phyloP scores from a whole-genome alignment of 1,140 invertebrate species.

The Gonatopus flavifemur region DNA sequence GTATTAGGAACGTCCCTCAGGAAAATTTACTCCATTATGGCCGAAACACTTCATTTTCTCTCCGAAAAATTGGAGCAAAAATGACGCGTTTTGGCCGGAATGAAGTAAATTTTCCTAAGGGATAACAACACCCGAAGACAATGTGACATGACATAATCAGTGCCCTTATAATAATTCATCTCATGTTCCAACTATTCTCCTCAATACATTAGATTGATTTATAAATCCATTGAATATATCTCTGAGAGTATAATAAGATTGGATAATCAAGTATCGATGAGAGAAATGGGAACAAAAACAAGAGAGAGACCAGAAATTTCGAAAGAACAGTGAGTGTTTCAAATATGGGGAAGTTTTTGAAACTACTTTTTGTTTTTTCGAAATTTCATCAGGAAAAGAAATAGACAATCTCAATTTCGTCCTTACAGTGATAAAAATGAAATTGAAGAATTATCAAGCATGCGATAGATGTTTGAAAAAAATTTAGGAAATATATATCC shows the following conservation, averaged over 20 bases:
- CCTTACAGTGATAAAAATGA: background rate
- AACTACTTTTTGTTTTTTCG: constrained; percentile 15
- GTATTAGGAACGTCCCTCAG: too few relatives aligned
- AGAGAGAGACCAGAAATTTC: background rate
- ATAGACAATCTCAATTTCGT: background rate
- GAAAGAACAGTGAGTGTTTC: constrained; percentile 18
- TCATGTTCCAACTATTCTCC: background rate
- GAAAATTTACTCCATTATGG: too few relatives aligned
- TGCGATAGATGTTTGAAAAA: background rate
- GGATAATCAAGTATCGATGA: background rate
- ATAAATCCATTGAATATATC: background rate
- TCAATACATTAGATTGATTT: background rate
- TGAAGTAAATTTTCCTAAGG: too few relatives aligned
- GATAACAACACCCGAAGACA: too few relatives aligned
- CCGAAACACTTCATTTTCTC: too few relatives aligned
- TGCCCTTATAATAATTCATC: background rate
- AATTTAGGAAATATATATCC: background rate
- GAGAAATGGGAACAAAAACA: background rate
- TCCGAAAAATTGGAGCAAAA: too few relatives aligned
- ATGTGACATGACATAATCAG: background rate
- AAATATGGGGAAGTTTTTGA: constrained; percentile 39
- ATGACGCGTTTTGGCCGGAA: too few relatives aligned
- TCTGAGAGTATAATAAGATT: background rate
- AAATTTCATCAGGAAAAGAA: background rate
- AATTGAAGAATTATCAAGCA: background rate